Evolutionary conservation across 2,888 invertebrate species (phyloP).

Genomic region (Brassicogethes aeneus): DNA sequence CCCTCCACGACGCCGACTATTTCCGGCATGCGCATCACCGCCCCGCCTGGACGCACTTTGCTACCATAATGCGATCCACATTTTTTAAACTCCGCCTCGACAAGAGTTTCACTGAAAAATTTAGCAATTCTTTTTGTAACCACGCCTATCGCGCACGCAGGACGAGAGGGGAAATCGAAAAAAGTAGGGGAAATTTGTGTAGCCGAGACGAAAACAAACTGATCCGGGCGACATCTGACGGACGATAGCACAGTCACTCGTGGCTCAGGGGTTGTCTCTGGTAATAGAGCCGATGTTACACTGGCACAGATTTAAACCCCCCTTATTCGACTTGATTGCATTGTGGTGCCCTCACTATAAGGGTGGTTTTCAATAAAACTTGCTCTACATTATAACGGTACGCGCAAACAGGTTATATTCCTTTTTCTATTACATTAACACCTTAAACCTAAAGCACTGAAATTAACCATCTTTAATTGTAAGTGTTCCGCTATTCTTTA

Average conservation of each 20-base stretch:
- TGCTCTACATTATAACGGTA: too few relatives aligned
- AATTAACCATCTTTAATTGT: too few relatives aligned
- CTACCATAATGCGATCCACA: constrained; percentile 33
- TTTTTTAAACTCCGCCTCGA: constrained; percentile 39
- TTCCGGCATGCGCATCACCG: constrained; percentile 35
- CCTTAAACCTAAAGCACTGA: too few relatives aligned
- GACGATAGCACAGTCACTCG: constrained; percentile 12
- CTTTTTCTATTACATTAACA: too few relatives aligned
- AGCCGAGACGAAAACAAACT: constrained; percentile 2
- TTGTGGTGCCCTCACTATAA: constrained; percentile 7
- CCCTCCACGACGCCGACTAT: constrained; percentile 30
- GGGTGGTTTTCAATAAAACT: not conserved
- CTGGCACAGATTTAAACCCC: not conserved
- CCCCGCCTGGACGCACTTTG: constrained; percentile 31
- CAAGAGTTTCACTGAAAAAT: constrained; percentile 33
- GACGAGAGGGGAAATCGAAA: constrained; percentile 17
- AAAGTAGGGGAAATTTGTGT: constrained; percentile 18
- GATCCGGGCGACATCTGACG: constrained; percentile 16
- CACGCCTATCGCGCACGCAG: constrained; percentile 27
- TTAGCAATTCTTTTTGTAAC: constrained; percentile 27
- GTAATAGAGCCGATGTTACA: not conserved
- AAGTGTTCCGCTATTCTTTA: too few relatives aligned
- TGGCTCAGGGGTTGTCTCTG: not conserved
- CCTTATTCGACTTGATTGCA: constrained; percentile 4
- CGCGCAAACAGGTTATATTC: too few relatives aligned